phyloP scores from a whole-genome alignment of 2,797 vertebrate genomes.

The Podarcis siculus region DNA sequence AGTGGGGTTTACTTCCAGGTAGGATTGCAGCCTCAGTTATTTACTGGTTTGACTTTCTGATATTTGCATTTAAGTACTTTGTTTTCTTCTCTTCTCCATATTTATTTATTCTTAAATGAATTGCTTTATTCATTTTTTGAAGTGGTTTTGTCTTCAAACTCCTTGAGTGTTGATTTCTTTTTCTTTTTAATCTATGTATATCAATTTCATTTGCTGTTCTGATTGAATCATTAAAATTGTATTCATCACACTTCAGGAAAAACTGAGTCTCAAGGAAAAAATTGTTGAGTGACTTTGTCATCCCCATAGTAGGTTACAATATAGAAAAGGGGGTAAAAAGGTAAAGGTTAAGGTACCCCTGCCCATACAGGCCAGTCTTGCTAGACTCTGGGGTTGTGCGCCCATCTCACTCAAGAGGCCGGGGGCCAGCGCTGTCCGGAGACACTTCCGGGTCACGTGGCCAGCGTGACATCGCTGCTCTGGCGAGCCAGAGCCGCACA shows the following conservation, averaged over 20 bases:
- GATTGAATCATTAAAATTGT: neutral
- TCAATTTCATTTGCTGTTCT: conserved; percentile 5
- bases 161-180: neutral
- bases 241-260: conserved; percentile 45
- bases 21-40: neutral
- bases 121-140: neutral
- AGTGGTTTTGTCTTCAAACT: neutral
- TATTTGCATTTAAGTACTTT: conserved; percentile 47
- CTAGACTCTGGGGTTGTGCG: too few species aligned
- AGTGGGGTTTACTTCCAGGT: too few species aligned
- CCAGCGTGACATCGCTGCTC: too few species aligned
- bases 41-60: conserved; percentile 41
- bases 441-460: too few species aligned
- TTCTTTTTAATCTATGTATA: conserved; percentile 26
- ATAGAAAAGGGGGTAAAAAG: conserved; percentile 19
- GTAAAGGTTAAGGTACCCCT: too few species aligned
- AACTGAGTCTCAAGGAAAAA: conserved; percentile 7
- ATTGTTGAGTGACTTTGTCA: too few species aligned
- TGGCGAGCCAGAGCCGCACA: too few species aligned
- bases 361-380: too few species aligned
- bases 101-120: neutral
- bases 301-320: neutral
- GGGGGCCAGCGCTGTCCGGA: too few species aligned
- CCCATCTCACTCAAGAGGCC: too few species aligned
- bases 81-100: neutral